Conservation (phyloP, 2,888 invertebrate genomes). For the Macaria liturata region DNA sequence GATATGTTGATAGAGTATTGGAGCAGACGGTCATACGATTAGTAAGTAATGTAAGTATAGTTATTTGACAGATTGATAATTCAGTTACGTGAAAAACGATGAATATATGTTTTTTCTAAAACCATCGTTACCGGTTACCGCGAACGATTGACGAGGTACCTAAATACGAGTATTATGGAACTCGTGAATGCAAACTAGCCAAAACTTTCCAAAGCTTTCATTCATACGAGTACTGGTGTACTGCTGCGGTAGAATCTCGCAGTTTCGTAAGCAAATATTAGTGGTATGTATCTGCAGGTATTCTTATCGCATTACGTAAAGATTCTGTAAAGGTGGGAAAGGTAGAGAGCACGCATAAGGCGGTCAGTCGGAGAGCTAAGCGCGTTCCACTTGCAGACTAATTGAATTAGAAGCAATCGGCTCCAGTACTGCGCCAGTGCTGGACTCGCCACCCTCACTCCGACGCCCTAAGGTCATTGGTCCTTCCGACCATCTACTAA, state of each 20-base stretch:
- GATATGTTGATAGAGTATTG: too few species aligned
- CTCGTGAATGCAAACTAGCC: conserved; percentile 12
- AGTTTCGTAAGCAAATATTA: conserved; percentile 45
- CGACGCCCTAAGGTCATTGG: conserved; percentile 56
- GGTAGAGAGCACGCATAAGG: conserved; percentile 44
- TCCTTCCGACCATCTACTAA: conserved; percentile 36
- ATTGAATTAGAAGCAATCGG: conserved; percentile 79
- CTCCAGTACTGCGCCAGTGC: conserved; percentile 48
- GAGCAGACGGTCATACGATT: too few species aligned
- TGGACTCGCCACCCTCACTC: conserved; percentile 47
- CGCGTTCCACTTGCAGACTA: conserved; percentile 72
- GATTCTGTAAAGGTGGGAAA: neutral
- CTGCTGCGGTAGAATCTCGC: conserved; percentile 21
- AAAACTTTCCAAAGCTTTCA: conserved; percentile 34
- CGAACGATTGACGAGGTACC: too few species aligned
- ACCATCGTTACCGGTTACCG: too few species aligned
- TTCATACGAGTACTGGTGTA: conserved; percentile 27
- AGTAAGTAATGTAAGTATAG: too few species aligned
- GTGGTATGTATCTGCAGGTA: conserved; percentile 6
- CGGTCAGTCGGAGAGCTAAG: conserved; percentile 44
- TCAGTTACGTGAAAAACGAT: too few species aligned
- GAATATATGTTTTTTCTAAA: too few species aligned
- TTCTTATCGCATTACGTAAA: conserved; percentile 38
- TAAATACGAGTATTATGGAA: too few species aligned
- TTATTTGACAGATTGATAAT: too few species aligned